phyloP scores from a whole-genome alignment of 2,797 vertebrate genomes.

The Sebastes nivosus region DNA sequence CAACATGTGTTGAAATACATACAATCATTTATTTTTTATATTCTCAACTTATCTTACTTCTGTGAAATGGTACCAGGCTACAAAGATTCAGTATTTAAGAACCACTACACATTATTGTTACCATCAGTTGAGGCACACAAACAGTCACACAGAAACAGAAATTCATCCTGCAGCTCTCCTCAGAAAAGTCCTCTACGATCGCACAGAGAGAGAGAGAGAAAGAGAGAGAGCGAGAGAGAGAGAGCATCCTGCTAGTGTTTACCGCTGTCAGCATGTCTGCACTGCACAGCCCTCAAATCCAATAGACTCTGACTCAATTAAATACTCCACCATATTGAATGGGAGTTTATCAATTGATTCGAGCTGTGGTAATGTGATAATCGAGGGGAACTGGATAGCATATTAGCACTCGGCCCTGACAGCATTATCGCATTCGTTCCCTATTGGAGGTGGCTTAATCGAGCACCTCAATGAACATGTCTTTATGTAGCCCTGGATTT shows the following conservation, averaged over 20 bases:
- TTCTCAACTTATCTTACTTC: constrained; percentile 2
- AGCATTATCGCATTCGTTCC: constrained; percentile 85
- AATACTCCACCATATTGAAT: constrained; percentile 95
- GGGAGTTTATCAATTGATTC: constrained; percentile 99
- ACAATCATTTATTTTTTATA: not conserved
- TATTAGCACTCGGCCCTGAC: constrained; percentile 94
- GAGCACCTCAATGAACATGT: constrained; percentile 76
- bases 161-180: constrained; percentile 43
- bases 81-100: constrained; percentile 7
- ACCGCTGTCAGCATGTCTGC: constrained; percentile 95
- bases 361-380: constrained; percentile 98
- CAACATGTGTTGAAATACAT: not conserved
- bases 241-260: constrained; percentile 86
- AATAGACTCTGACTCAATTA: constrained; percentile 99
- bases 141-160: constrained; percentile 38
- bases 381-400: constrained; percentile 96
- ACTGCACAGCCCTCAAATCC: constrained; percentile 90
- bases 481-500: constrained; percentile 76
- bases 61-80: constrained; percentile 13
- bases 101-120: not conserved
- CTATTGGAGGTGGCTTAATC: constrained; percentile 81
- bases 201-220: constrained; percentile 4
- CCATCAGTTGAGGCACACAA: constrained; percentile 25
- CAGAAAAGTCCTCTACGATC: constrained; percentile 52
- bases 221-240: constrained; percentile 39